phyloP scores from a whole-genome alignment of 30 jellyfish, hydroid and myxozoan species.

The Catostylus mosaicus region DNA sequence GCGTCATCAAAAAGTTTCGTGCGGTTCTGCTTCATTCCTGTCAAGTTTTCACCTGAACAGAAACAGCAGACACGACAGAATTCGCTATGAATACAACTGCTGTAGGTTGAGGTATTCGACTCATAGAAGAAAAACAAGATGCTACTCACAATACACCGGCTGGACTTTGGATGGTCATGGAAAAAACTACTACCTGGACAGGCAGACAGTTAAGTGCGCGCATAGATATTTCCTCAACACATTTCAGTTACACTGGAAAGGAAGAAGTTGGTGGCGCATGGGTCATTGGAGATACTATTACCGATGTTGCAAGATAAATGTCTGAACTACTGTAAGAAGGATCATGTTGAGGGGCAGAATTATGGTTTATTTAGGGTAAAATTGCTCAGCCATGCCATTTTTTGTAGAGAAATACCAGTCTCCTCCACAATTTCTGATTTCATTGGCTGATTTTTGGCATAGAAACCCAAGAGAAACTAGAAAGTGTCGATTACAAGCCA shows the following conservation, averaged over 20 bases:
- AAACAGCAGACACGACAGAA: background rate
- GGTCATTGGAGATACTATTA: conserved; percentile 5
- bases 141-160: background rate
- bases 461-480: too few relatives aligned
- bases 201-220: conserved; percentile 30
- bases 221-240: conserved; percentile 19
- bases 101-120: background rate
- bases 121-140: background rate
- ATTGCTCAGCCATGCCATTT: too few relatives aligned
- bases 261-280: background rate
- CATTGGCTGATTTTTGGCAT: too few relatives aligned
- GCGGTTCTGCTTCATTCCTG: conserved; percentile 7
- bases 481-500: too few relatives aligned
- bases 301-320: conserved; percentile 47
- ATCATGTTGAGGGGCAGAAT: too few relatives aligned
- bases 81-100: conserved; percentile 27
- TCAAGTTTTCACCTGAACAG: background rate
- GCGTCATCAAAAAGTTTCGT: background rate
- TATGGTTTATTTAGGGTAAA: too few relatives aligned
- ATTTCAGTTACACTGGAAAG: conserved; percentile 4
- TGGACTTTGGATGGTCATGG: conserved; percentile 27
- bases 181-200: conserved; percentile 21
- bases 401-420: too few relatives aligned
- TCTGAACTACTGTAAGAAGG: too few relatives aligned
- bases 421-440: too few relatives aligned